Base-by-base conservation (phyloP, 2,797 vertebrate species). In the Lophotriccus pileatus region DNA sequence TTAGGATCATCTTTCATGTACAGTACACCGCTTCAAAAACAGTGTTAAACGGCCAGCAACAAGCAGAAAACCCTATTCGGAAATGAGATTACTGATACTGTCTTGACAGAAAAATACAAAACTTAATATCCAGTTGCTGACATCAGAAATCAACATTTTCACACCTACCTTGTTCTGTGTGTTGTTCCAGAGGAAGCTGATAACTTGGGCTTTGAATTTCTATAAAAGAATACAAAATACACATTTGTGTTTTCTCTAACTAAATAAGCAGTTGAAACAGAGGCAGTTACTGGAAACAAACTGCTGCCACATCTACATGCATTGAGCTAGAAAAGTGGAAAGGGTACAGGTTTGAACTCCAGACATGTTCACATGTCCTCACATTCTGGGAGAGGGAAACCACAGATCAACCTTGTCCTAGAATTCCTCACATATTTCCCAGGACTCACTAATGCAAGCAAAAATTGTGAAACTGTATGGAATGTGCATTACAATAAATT, bases 171-270 rank as follows among this genome's bases (percentile, higher is more conserved):
- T 97, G 81, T 97, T 98, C 62, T 98, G 96, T 59, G 98, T 98
- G 25, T 99, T 98, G 73, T 60, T 98, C 99, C 99, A 99, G 32
- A 99, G 98, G 64, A 99, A 98, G 94, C 97, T 98, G 93, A 99
- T 96, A 79, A 98, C 98, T 96, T 99, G 98, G 68, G 97, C 98
- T 97, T 98, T 99, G 81, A 99, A 98, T 97, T 98, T 99, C 99
- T 99, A 96, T 9, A 97, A 97, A 95, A 74, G 43, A 7, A 95
- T 90, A 66, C 7, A 70, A 58, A 68, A 77, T 12, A 63, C 0
- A 3, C 16, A 59, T 55, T 90, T 23, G 60, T 10, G 22, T 52
- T 83, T 67, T 73, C 25, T 73, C 83, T 34, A 47, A 73, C 10
- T 5, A 92, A 81, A 64, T 41, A 70, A 56, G 27, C n/a, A 53